Base-by-base conservation (phyloP, 2,797 vertebrate genomes). In the Emydoidea blandingii region DNA sequence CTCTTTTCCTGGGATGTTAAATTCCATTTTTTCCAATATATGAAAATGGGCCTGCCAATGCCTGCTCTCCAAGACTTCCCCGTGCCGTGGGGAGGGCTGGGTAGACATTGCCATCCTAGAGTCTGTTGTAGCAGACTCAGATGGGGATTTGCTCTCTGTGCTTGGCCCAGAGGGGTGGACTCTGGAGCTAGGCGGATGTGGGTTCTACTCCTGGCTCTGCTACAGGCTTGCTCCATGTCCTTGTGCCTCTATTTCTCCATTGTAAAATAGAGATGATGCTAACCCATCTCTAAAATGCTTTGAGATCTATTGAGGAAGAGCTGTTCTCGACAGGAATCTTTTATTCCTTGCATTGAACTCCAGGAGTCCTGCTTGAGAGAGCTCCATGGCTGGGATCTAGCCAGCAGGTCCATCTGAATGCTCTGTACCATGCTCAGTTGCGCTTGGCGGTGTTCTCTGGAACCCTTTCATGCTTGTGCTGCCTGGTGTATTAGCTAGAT, bases 361-460 rank as follows among this genome's bases (percentile, higher is more conserved):
- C 8, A n/a, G 62, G 62, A 37, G 34, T 19, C 72, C 41, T 14
- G 41, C 11, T 47, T 41, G 41, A 29, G 41, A 29, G 25, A 27
- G 23, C 41, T 27, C 23, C 23, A 25, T 25, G 72, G 41, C 14
- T 25, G 72, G 12, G 12, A 44, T 47, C 21, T 44, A 76, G 72
- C 72, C 12, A 12, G 68, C 5, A 27, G 3, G 72, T 27, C 72
- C 25, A 11, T 72, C 34, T 65, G 62, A 65, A 65, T 65, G 62
- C 31, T 8, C 34, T 65, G 85, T 68, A 72, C 52, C 19, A 5
- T 0, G 0, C 59, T 52, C 79, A 86, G 76, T 79, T 79, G 65
- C 10, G 5, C 65, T 8, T 2, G 18, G 65, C 0, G 0, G 50
- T 1, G 2, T 21, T 91, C 81, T 56, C 3, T 27, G 0, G 16